Conservation (phyloP, 2,113 vertebrate genomes). For the Heterocephalus glaber region DNA sequence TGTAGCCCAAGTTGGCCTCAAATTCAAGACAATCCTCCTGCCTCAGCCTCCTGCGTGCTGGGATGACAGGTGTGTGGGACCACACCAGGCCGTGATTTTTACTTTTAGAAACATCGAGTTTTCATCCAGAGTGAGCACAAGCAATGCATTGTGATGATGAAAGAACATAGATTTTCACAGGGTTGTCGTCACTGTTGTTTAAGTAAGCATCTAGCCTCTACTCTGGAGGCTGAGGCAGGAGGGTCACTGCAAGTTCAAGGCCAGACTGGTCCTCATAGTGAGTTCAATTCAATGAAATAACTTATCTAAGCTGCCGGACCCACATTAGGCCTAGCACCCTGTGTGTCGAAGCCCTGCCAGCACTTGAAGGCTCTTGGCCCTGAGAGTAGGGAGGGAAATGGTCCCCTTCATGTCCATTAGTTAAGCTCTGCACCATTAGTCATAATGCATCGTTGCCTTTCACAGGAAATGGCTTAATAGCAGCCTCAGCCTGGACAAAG, state of each 20-base stretch:
- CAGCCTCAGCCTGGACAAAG: too few relatives aligned
- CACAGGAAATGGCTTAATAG: accelerated
- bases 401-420: accelerated
- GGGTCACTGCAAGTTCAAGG: not conserved
- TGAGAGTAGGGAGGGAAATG: not conserved
- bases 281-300: not conserved
- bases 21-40: not conserved
- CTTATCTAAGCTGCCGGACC: not conserved
- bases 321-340: not conserved
- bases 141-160: not conserved
- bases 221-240: not conserved
- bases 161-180: not conserved
- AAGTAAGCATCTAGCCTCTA: not conserved
- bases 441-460: not conserved
- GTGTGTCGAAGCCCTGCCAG: not conserved
- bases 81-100: not conserved
- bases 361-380: not conserved
- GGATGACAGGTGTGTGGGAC: not conserved
- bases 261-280: not conserved
- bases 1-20: not conserved
- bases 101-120: not conserved
- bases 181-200: not conserved
- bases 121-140: not conserved
- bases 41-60: not conserved
- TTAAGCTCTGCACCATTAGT: accelerated